Conservation (phyloP, 2,797 vertebrate species). For the Allobates femoralis region DNA sequence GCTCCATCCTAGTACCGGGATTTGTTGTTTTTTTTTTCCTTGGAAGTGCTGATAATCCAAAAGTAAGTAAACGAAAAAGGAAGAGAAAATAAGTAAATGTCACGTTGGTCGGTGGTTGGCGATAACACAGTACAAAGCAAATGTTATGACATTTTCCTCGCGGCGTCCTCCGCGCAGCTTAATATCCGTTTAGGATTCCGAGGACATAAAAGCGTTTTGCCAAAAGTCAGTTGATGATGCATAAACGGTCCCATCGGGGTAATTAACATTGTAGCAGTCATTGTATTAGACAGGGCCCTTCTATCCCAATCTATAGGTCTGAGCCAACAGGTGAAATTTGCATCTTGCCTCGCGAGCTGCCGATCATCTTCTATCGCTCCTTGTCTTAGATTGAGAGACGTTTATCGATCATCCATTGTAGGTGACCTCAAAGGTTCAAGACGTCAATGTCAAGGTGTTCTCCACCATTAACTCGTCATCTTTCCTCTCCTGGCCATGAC, state of each 20-base stretch:
- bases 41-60: background rate
- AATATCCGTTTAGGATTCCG: conserved; percentile 21
- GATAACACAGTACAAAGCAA: conserved; percentile 4
- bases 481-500: too few relatives aligned
- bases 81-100: background rate
- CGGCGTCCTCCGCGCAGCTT: background rate
- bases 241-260: conserved; percentile 1
- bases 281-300: background rate
- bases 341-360: background rate
- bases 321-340: background rate
- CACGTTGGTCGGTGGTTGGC: background rate
- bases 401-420: background rate
- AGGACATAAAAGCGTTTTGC: conserved; percentile 10
- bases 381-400: background rate
- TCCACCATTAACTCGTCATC: background rate
- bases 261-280: background rate
- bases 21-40: background rate
- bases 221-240: background rate
- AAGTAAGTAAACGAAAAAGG: background rate
- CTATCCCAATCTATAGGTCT: background rate
- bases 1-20: background rate
- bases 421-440: background rate
- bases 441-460: background rate
- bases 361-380: background rate
- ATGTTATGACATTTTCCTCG: conserved; percentile 28